Evolutionary conservation across 2,113 vertebrate species (phyloP).

Genomic region (Neopipo cinnamomea): DNA sequence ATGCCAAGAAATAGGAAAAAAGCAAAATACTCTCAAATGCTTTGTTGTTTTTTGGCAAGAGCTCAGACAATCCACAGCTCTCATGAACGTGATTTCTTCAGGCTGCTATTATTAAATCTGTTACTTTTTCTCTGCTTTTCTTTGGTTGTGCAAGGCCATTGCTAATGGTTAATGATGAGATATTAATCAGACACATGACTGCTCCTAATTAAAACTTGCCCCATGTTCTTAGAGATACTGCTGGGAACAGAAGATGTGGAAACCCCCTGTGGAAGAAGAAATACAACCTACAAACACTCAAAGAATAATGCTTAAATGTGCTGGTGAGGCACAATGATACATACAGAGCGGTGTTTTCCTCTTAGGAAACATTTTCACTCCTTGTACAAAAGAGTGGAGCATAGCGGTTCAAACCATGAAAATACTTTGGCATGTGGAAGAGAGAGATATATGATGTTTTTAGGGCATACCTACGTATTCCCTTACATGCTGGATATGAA

Average conservation of each 20-base stretch:
- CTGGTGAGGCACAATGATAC: neutral
- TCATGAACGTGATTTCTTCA: neutral
- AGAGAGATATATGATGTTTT: neutral
- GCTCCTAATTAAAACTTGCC: constrained; percentile 60
- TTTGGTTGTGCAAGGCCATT: neutral
- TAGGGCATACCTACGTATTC: neutral
- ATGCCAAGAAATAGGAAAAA: neutral
- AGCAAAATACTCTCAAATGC: neutral
- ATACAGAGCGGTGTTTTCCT: neutral
- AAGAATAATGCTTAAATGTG: neutral
- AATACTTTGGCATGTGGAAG: neutral
- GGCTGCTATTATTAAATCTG: neutral
- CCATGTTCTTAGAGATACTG: constrained; percentile 27
- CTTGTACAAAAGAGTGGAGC: neutral
- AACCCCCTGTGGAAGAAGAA: constrained; percentile 28
- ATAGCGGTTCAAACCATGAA: neutral
- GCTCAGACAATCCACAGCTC: neutral
- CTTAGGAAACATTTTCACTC: neutral
- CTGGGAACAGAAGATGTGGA: constrained; percentile 34
- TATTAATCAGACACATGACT: constrained; percentile 54
- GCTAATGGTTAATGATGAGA: constrained; percentile 47
- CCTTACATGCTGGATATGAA: neutral
- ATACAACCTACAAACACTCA: neutral
- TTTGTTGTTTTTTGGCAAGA: neutral
- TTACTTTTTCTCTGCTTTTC: neutral